These are phyloP conservation scores for Holocentrus rufus DNA, from an alignment of 2,797 vertebrate species.

Conservation along the genomic window DNA sequence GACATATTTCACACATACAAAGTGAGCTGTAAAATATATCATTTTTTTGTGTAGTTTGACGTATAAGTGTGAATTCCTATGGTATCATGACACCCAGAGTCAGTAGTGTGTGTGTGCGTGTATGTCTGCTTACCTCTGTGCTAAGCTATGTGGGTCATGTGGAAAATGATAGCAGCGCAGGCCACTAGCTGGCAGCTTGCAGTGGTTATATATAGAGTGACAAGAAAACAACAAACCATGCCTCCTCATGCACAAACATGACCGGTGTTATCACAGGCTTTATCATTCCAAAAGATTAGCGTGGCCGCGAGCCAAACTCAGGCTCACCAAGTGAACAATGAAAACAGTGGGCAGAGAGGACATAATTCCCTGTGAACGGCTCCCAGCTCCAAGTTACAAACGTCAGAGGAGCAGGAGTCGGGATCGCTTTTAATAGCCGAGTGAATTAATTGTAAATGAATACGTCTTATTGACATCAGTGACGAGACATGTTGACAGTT, in stretches of 20 bases:
- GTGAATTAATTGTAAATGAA: slow-evolving; percentile 4
- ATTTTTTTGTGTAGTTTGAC: slow-evolving; percentile 43
- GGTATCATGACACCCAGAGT: slow-evolving; percentile 29
- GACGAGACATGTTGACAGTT: not conserved
- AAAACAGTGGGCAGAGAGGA: slow-evolving; percentile 46
- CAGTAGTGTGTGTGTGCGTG: slow-evolving; percentile 15
- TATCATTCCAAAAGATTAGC: slow-evolving; percentile 64
- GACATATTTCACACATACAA: slow-evolving; percentile 16
- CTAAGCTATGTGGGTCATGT: slow-evolving; percentile 72
- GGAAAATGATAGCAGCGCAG: slow-evolving; percentile 73
- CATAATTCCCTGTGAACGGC: slow-evolving; percentile 40
- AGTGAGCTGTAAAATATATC: slow-evolving; percentile 32
- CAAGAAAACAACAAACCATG: slow-evolving; percentile 66
- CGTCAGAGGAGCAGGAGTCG: slow-evolving; percentile 11
- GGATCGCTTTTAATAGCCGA: slow-evolving; percentile 26
- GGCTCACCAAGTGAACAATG: slow-evolving; percentile 27
- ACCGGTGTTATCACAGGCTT: slow-evolving; percentile 60
- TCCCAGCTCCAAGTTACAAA: slow-evolving; percentile 39
- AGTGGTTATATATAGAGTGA: slow-evolving; percentile 76
- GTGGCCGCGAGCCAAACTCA: slow-evolving; percentile 43
- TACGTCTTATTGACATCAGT: slow-evolving; percentile 10
- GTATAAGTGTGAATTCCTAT: slow-evolving; percentile 66
- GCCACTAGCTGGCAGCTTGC: slow-evolving; percentile 52
- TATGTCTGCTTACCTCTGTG: slow-evolving; percentile 49
- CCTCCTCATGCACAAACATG: slow-evolving; percentile 32